A percentile compares a stretch with the other conserved stretches of the same genome.
Conservation (phyloP, 2,113 vertebrate genomes). For the Sterna hirundo region DNA sequence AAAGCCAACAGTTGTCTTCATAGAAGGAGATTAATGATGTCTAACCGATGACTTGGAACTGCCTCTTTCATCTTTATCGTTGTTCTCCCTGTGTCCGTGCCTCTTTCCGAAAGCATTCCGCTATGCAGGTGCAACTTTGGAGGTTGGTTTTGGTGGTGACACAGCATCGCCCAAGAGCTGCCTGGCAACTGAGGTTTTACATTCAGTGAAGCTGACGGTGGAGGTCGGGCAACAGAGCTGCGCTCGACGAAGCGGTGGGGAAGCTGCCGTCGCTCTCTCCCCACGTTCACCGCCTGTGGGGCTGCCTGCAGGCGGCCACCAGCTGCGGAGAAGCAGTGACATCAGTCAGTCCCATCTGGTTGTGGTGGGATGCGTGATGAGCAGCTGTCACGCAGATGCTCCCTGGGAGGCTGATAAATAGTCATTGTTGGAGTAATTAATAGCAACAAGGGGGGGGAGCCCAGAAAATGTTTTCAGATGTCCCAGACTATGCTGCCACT, state of each 20-base stretch:
- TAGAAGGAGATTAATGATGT: neutral
- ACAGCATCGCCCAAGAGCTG: neutral
- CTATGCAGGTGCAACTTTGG: neutral
- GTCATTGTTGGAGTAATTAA: conserved; percentile 24
- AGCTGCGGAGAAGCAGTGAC: neutral
- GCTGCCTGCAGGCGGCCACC: neutral
- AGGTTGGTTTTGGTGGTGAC: neutral
- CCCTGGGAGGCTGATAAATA: neutral
- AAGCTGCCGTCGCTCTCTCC: rapidly evolving
- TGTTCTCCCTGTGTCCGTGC: rapidly evolving
- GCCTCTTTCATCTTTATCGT: neutral
- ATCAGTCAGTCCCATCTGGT: neutral
- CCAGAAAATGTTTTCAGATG: neutral
- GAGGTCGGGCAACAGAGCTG: rapidly evolving
- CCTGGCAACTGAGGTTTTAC: neutral
- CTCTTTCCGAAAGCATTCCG: neutral
- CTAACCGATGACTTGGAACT: neutral
- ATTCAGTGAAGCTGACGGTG: rapidly evolving
- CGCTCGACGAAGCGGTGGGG: rapidly evolving
- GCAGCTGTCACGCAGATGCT: neutral
- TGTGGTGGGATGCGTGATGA: neutral
- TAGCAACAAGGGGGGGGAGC: neutral
- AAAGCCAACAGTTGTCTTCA: rapidly evolving
- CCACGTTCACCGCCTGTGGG: rapidly evolving
- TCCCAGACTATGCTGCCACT: neutral